Percentiles rank a stretch among this genome's conserved stretches.
Evolutionary conservation across 1,140 invertebrate species (phyloP).

Genomic region (Aphidius ervi): DNA sequence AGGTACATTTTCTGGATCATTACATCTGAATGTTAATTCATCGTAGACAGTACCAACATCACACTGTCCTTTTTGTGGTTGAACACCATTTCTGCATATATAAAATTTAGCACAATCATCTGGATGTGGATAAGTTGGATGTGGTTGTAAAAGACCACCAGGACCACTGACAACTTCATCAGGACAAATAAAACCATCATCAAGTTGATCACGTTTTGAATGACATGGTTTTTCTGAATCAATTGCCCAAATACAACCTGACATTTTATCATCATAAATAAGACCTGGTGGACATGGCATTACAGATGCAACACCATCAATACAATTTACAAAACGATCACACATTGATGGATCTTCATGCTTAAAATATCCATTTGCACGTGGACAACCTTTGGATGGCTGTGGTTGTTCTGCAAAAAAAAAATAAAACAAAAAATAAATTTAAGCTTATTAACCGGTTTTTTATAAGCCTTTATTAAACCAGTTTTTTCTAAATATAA

Average conservation of each 20-base stretch:
- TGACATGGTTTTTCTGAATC: slow-evolving; percentile 63
- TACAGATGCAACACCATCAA: slow-evolving; percentile 67
- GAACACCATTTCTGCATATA: slow-evolving; percentile 74
- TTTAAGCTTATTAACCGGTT: not conserved
- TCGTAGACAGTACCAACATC: slow-evolving; percentile 75
- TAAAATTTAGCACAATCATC: slow-evolving; percentile 83
- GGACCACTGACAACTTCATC: slow-evolving; percentile 65
- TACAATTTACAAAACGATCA: slow-evolving; percentile 79
- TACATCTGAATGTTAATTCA: slow-evolving; percentile 75
- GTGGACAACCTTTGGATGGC: slow-evolving; percentile 67
- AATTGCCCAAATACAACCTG: slow-evolving; percentile 70
- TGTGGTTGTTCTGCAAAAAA: slow-evolving; percentile 66
- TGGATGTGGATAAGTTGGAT: slow-evolving; percentile 76
- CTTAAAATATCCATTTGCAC: slow-evolving; percentile 76
- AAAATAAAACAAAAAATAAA: slow-evolving; percentile 12
- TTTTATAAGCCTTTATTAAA: too few relatives aligned
- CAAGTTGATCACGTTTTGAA: slow-evolving; percentile 63
- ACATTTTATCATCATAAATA: slow-evolving; percentile 71
- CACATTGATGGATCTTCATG: slow-evolving; percentile 74
- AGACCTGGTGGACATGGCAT: slow-evolving; percentile 75
- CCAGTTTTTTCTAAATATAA: not conserved
- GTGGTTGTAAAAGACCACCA: slow-evolving; percentile 66
- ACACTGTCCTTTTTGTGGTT: slow-evolving; percentile 73
- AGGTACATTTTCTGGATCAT: slow-evolving; percentile 72
- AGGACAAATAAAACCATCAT: slow-evolving; percentile 76